These are phyloP conservation scores for Australoheros facetus DNA, from an alignment of 2,797 vertebrate species.

Conservation along the genomic window DNA sequence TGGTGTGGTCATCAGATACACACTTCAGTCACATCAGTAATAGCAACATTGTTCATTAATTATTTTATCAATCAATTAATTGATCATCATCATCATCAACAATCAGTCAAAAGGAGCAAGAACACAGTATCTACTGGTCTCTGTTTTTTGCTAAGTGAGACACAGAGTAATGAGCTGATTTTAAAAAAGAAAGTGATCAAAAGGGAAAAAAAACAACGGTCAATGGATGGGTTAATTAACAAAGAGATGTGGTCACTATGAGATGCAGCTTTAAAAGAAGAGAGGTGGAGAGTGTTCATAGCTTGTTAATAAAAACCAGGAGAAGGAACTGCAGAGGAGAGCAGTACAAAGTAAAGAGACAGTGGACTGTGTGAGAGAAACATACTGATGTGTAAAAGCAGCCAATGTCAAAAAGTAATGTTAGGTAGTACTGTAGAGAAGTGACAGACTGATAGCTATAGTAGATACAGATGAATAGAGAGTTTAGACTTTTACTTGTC, in stretches of 20 bases:
- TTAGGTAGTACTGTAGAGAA: conserved; percentile 77
- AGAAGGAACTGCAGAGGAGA: conserved; percentile 32
- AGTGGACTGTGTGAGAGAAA: conserved; percentile 49
- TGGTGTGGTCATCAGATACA: conserved; percentile 84
- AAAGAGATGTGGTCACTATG: conserved; percentile 44
- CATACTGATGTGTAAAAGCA: conserved; percentile 50
- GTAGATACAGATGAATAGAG: conserved; percentile 82
- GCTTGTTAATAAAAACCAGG: conserved; percentile 39
- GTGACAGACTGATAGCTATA: conserved; percentile 79
- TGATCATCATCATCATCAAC: conserved; percentile 82
- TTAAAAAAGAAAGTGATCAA: conserved; percentile 49
- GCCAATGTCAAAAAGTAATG: conserved; percentile 60
- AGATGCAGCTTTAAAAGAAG: conserved; percentile 32
- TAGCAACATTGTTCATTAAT: conserved; percentile 77
- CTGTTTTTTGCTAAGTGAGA: conserved; percentile 89
- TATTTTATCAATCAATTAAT: conserved; percentile 80
- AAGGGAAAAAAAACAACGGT: conserved; percentile 41
- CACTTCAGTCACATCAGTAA: conserved; percentile 82
- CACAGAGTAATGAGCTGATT: conserved; percentile 72
- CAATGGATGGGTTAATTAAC: conserved; percentile 50
- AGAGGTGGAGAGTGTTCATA: conserved; percentile 35
- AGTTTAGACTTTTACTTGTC: conserved; percentile 84
- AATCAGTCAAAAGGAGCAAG: conserved; percentile 87
- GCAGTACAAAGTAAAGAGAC: conserved; percentile 55
- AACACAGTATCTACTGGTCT: conserved; percentile 91